Evolutionary conservation across 2,797 vertebrate genomes (phyloP), one percentile per base, ranked within the genome.

Genomic region (Chiloscyllium punctatum): DNA sequence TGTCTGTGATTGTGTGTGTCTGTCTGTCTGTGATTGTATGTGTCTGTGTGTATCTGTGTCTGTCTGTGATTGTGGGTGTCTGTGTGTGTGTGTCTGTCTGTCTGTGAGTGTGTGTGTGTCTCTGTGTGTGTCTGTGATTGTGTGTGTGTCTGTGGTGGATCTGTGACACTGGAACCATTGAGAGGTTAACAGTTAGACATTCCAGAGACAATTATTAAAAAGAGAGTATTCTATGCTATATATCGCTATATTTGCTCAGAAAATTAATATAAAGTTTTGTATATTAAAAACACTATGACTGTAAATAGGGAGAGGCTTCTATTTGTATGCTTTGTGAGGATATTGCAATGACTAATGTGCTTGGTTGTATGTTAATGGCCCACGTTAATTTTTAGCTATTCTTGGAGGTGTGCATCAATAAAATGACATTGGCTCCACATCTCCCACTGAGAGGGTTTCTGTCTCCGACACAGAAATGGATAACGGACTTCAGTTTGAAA

Each of bases 181-280:
- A 57, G 4, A 57, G 4, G 7, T 57, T 57, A 57, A 57, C 7
- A 7, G 0, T 57, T 7, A 57, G 42, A 42, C 42, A 48, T 1
- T 48, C 42, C 57, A 57, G 11, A 6, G 57, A 57, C 57, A 6
- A 6, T 57, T 57, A 57, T 57, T 9, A 57, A 7, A 57, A 88
- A 51, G 51, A 88, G 15, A 53, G 13, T 30, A 48, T 53, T 77
- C 77, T 88, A 48, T 88, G 7, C 5, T 11, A 57, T 57, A 57
- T 57, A 48, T 48, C 42, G 27, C 84, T 88, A 88, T 88, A 88
- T 57, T 53, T 88, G 86, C 86, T 53, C 51, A 53, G 86, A 88
- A 48, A 57, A 53, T 88, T 88, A 88, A 88, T 88, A 88, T 88
- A 88, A 88, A 88, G 48, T 53, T 88, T 88, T 53, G 53, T 88